Evolutionary conservation across 1,140 invertebrate genomes (phyloP), one percentile per base, ranked within the genome.

Genomic region (Drosophila willistoni): DNA sequence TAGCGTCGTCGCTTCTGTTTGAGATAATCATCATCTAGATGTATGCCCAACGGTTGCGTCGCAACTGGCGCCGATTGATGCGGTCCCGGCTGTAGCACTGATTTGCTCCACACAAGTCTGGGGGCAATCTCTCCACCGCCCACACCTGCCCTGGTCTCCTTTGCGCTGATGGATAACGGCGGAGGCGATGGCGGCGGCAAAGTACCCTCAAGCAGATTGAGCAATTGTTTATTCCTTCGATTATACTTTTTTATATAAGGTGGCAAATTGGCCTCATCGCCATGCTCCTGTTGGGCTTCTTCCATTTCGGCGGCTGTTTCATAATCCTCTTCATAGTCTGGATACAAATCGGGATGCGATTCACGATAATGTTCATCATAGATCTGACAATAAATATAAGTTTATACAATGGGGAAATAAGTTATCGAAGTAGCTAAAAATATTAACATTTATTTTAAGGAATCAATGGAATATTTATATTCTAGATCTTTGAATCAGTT

Each of bases 221-320:
- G 64, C 14, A 91, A 62, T 61, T 91, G 90, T 56, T 91, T 91
- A 56, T 91, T 91, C 12, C 90, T 69, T 6, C 90, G 54, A 66
- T 90, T 91, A 51, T 91, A 91, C 25, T 91, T 91, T 55, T 90
- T 90, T 34, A 91, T 91, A 33, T 91, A 91, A 1, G 90, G 90
- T 54, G 90, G 90, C 55, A 91, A 63, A 61, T 91, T 82, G 12
- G 83, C 86, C 59, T 91, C 90, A 13, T 77, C 90, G 29, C 75
- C 77, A 10, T 81, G 73, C 12, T 79, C 77, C 60, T 80, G 80
- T 57, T 86, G 77, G 0, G 80, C 84, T 63, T 91, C 81, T 60
- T 91, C 81, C 61, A 81, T 36, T 14, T 89, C 87, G 6, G 87
- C 87, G n/a, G 87, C 78, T 14, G 72, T 90, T 72, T 91, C 77